Conservation (phyloP, 2,888 invertebrate genomes). For the Aphidoletes aphidimyza region DNA sequence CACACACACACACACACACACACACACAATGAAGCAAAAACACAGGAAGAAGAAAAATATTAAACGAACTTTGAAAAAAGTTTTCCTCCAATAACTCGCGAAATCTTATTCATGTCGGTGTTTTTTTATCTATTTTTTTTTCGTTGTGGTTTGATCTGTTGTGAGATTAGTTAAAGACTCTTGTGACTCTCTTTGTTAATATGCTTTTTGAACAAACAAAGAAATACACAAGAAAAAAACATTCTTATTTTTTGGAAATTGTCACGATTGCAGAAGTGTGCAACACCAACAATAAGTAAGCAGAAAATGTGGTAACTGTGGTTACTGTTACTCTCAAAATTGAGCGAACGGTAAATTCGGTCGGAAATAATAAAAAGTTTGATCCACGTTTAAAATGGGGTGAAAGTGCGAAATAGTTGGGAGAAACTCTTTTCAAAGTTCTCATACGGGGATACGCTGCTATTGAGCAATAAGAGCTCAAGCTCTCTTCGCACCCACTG, state of each 20-base stretch:
- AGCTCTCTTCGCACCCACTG: not conserved
- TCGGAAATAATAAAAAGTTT: conserved; percentile 13
- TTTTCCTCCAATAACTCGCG: not conserved
- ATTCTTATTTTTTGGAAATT: not conserved
- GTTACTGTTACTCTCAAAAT: too few relatives aligned
- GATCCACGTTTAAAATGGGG: not conserved
- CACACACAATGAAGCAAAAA: not conserved
- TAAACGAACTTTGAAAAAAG: not conserved
- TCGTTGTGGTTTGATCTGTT: not conserved
- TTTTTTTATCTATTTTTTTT: too few relatives aligned
- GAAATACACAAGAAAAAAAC: too few relatives aligned
- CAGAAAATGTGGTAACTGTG: not conserved
- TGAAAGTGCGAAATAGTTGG: conserved; percentile 20
- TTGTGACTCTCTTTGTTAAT: not conserved
- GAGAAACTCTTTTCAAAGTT: not conserved
- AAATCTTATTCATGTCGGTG: too few relatives aligned
- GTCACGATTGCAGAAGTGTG: not conserved
- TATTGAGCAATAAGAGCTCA: not conserved
- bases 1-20: not conserved
- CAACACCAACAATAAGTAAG: not conserved
- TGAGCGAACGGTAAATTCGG: not conserved
- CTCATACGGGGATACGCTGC: not conserved
- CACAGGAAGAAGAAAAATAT: not conserved
- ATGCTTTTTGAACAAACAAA: too few relatives aligned
- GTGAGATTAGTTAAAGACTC: not conserved